Evolutionary conservation across 1,140 invertebrate genomes (phyloP).

Genomic region (Carcinoscorpius rotundicauda): DNA sequence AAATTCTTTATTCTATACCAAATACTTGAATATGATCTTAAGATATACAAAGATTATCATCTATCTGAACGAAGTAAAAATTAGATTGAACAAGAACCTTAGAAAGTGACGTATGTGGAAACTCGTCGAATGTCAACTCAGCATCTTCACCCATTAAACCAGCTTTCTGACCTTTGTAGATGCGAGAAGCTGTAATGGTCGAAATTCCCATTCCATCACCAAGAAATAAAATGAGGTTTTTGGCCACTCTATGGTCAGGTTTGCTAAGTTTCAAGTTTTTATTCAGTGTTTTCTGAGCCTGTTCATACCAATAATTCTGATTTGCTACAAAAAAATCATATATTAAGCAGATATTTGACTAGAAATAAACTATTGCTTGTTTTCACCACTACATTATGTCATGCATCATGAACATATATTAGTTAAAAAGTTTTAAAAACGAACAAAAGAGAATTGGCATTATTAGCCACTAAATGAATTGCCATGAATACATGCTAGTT

Average conservation of each 20-base stretch:
- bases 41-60: too few relatives aligned
- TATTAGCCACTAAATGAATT: too few relatives aligned
- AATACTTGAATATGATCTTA: too few relatives aligned
- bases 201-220: constrained; percentile 90
- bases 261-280: constrained; percentile 4
- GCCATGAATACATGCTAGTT: too few relatives aligned
- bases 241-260: constrained; percentile 42
- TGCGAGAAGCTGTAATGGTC: constrained; percentile 69
- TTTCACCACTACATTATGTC: too few relatives aligned
- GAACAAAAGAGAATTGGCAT: too few relatives aligned
- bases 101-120: constrained; percentile 64
- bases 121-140: constrained; percentile 61
- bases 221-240: constrained; percentile 81
- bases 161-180: constrained; percentile 33
- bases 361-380: too few relatives aligned
- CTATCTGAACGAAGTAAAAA: too few relatives aligned
- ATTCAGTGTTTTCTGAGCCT: constrained; percentile 16
- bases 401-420: too few relatives aligned
- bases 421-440: too few relatives aligned
- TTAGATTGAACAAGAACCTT: constrained; percentile 45
- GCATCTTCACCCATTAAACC: constrained; percentile 51
- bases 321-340: constrained; percentile 16
- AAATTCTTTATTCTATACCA: too few relatives aligned
- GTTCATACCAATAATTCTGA: constrained; percentile 23
- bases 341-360: too few relatives aligned